Base-by-base conservation (phyloP, 2,113 vertebrate genomes). In the Ameiurus melas region DNA sequence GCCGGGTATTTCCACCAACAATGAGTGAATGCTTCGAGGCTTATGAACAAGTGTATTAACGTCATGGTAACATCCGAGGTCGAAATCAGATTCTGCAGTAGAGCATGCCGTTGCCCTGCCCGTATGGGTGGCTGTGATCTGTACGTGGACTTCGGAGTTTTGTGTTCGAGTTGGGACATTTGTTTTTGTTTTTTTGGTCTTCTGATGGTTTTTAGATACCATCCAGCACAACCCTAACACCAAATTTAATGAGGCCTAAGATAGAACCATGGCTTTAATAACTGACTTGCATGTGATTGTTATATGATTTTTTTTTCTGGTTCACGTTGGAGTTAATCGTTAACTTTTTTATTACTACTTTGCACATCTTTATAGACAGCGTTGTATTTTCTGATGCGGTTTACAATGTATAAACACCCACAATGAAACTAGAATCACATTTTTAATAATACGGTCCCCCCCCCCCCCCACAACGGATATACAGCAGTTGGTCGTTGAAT, bases 271-370 rank as follows among this genome's bases (percentile, higher is more conserved):
- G 57, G 55, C 20, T 77, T 70, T 43, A 60, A 85, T 27, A 58
- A 78, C 20, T 25, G 36, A 20, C 51, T 43, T 16, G 43, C 47
- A 75, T 85, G 62, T 89, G 84, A 51, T 12, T 57, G 16, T 57
- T 33, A 13, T 30, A 62, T 9, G 16, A 3, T 71, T 55, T 20
- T 39, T 39, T 36, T 30, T 7, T n/a, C n/a, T n/a, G 9, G 43
- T 75, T 43, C 36, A 13, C n/a, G 30, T 7, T n/a, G 4, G 5
- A 55, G 85, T 86, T 70, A 87, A 71, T 70, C 36, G 62, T 81
- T 82, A 39, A 71, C 30, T 58, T 86, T 86, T 82, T 87, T 82
- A 87, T 82, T 87, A 17, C 51, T 55, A 33, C 64, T 80, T 39
- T 86, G 64, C 17, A 43, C 66, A 33, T 43, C 78, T 57, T 81